These are phyloP conservation scores for Xanthostigma xanthostigma DNA, from an alignment of 2,888 invertebrate species.

Conservation along the genomic window DNA sequence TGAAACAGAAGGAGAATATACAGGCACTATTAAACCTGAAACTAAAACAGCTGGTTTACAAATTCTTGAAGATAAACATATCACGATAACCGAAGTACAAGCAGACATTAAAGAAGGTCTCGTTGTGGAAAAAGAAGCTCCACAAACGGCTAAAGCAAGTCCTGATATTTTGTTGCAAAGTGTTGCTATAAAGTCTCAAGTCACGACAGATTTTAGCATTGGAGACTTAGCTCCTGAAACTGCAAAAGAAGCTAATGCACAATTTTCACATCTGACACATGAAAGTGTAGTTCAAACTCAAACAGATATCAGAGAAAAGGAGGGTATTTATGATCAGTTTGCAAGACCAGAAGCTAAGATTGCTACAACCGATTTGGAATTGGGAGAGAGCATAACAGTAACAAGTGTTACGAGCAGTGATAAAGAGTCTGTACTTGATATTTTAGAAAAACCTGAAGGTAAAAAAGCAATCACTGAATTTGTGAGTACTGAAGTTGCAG, in stretches of 20 bases:
- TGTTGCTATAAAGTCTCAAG: constrained; percentile 43
- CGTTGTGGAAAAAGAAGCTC: constrained; percentile 25
- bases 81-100: constrained; percentile 42
- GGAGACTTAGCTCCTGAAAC: constrained; percentile 28
- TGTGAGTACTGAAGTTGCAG: constrained; percentile 32
- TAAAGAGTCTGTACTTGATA: constrained; percentile 35
- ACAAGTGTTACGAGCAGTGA: constrained; percentile 38
- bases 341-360: constrained; percentile 30
- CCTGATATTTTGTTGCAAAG: constrained; percentile 34
- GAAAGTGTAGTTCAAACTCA: constrained; percentile 41
- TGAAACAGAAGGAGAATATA: constrained; percentile 36
- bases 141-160: constrained; percentile 34
- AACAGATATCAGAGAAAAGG: constrained; percentile 40
- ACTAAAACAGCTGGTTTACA: constrained; percentile 34
- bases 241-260: constrained; percentile 26
- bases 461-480: constrained; percentile 30
- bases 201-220: constrained; percentile 32
- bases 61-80: constrained; percentile 39
- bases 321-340: constrained; percentile 29
- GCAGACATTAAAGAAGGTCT: constrained; percentile 34
- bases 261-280: constrained; percentile 32
- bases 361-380: constrained; percentile 33
- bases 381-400: constrained; percentile 39
- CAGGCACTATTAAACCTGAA: constrained; percentile 32
- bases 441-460: constrained; percentile 20